These are phyloP conservation scores for Ceramica pisi DNA, from an alignment of 2,888 invertebrate species.

Conservation along the genomic window DNA sequence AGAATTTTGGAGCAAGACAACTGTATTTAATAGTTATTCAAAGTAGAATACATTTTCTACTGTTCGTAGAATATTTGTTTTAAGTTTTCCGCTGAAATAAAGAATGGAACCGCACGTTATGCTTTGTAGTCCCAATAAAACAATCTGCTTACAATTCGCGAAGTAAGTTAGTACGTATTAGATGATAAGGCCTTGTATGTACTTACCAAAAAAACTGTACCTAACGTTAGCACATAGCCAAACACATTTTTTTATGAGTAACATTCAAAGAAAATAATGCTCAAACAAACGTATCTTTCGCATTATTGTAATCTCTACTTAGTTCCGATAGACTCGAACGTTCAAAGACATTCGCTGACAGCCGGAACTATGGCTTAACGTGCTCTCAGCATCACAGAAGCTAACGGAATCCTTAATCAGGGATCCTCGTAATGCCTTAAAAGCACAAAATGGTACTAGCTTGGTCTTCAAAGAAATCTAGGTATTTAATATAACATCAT, in stretches of 20 bases:
- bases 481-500: not conserved
- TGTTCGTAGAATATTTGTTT: too few species aligned
- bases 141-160: not conserved
- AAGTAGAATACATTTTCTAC: too few species aligned
- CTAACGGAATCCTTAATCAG: constrained; percentile 48
- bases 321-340: constrained; percentile 13
- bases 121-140: not conserved
- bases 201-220: not conserved
- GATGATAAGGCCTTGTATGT: too few species aligned
- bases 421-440: constrained; percentile 26
- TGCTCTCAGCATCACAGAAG: constrained; percentile 26
- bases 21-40: too few species aligned
- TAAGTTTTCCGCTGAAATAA: too few species aligned
- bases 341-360: constrained; percentile 46
- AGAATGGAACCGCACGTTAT: too few species aligned
- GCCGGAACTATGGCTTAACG: constrained; percentile 51
- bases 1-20: not conserved
- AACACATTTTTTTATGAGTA: not conserved
- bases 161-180: too few species aligned
- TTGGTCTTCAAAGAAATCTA: not conserved
- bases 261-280: constrained; percentile 10
- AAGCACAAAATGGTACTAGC: constrained; percentile 22
- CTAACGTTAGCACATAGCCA: not conserved
- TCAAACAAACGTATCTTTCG: not conserved
- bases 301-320: constrained; percentile 24